Evolutionary conservation across 2,113 vertebrate species (phyloP).

Genomic region (Proteles cristata): DNA sequence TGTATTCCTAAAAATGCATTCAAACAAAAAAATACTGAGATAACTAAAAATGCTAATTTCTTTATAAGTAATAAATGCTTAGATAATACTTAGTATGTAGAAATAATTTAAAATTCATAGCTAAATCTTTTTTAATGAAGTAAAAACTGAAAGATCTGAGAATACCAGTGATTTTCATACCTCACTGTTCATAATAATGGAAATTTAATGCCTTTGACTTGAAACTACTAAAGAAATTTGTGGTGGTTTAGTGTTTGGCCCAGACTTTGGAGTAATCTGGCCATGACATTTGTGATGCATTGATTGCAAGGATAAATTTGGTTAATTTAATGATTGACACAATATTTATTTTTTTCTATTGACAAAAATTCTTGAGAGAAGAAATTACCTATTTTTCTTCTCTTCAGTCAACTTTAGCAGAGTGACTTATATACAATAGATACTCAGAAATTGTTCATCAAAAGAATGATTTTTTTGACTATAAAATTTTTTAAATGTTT

Average conservation of each 20-base stretch:
- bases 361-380: conserved; percentile 20
- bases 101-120: conserved; percentile 33
- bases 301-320: not conserved
- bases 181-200: not conserved
- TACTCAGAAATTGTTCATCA: not conserved
- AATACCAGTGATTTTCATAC: not conserved
- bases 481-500: too few species aligned
- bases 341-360: conserved; percentile 17
- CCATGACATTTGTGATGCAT: not conserved
- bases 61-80: not conserved
- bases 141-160: not conserved
- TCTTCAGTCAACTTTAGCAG: not conserved
- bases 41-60: not conserved
- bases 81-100: not conserved
- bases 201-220: conserved; percentile 29
- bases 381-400: not conserved
- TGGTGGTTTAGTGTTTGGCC: not conserved
- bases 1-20: not conserved
- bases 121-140: not conserved
- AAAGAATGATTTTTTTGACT: not conserved
- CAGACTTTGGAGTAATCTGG: not conserved
- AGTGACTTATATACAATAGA: not conserved
- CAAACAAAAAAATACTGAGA: not conserved
- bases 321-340: not conserved
- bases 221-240: not conserved